Evolutionary conservation across 2,797 vertebrate species (phyloP).

Genomic region (Carduelis carduelis): DNA sequence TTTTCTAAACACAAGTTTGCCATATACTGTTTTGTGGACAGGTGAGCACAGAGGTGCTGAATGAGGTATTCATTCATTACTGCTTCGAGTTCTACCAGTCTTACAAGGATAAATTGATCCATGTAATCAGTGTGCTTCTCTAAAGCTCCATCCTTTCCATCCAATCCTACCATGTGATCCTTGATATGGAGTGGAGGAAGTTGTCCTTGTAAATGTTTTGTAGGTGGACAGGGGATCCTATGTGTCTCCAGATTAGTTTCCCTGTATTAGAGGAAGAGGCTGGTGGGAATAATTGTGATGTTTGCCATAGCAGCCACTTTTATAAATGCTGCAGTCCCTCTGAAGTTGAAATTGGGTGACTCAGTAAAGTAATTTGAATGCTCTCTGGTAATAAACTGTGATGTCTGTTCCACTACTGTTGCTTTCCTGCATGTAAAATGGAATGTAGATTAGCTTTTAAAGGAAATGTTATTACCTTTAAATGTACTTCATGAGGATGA

Average conservation of each 20-base stretch:
- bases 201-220: neutral
- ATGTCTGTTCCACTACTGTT: neutral
- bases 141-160: neutral
- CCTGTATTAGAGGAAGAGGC: neutral
- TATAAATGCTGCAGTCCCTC: neutral
- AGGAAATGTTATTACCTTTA: neutral
- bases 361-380: neutral
- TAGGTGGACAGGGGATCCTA: neutral
- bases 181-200: neutral
- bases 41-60: neutral
- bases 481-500: neutral
- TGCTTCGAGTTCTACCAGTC: neutral
- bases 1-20: neutral
- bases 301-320: neutral
- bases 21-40: neutral
- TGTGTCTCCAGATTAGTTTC: neutral
- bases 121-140: neutral
- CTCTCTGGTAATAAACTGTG: neutral
- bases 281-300: neutral
- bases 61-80: neutral
- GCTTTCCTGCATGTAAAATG: neutral
- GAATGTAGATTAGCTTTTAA: neutral
- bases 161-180: neutral
- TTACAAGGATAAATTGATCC: neutral
- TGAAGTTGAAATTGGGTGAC: neutral